Evolutionary conservation across 2,113 vertebrate species (phyloP), one percentile per base, ranked within the genome.

Genomic region (Arenaria interpres): DNA sequence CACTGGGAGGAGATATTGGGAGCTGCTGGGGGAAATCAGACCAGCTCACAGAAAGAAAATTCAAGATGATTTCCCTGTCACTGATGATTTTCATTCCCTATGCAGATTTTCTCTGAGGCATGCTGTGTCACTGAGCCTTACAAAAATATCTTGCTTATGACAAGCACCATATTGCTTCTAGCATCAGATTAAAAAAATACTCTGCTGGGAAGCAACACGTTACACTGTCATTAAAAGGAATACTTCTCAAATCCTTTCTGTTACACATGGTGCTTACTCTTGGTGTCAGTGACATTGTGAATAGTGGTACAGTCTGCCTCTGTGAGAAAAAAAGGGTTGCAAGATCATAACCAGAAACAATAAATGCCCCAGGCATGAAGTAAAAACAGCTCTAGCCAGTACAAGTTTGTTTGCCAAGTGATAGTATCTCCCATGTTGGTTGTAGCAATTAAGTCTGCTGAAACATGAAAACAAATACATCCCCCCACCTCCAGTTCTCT

Each of bases 361-460:
- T 79, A 95, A 95, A 89, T 95, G 87, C 86, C 93, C 60, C 84
- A 95, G 96, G 92, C 95, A 79, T 35, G 59, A 88, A 96, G 67
- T 67, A 79, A 57, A 92, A 96, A 27, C 80, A 95, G 84, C 82
- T 92, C 95, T 45, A 96, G 89, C 85, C 94, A 94, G 86, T 89
- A 85, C 86, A 68, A 79, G 84, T 89, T 75, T 94, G 77, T 91
- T 95, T 97, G 96, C 91, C 95, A 96, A 95, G 84, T 79, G 96
- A 96, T 97, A 89, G 37, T 76, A 97, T 95, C 94, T 92, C 84
- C 77, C 41, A 8, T 89, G 73, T 66, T 95, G 74, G 62, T 95
- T 96, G 74, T 89, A 93, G 92, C 92, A 96, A 96, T 94, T 95
- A 93, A 90, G 87, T 96, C 89, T 95, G 80, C 86, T 95, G 91